Conservation (phyloP, 2,113 vertebrate species). For the Ramphastos sulfuratus region DNA sequence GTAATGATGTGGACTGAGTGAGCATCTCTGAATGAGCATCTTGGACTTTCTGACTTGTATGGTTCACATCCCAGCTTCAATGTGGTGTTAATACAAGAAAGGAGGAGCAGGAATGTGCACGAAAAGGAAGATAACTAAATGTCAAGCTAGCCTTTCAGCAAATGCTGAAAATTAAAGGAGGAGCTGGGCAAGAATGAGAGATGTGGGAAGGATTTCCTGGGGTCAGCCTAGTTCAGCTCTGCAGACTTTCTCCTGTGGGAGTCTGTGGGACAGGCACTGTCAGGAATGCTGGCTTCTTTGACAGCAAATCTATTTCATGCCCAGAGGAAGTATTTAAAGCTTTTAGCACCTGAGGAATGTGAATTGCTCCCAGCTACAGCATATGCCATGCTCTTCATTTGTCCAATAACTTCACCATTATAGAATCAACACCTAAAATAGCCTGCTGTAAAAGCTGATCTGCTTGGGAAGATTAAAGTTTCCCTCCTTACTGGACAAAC, state of each 20-base stretch:
- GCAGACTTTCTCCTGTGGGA: constrained; percentile 27
- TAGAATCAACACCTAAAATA: constrained; percentile 39
- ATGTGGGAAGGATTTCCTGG: constrained; percentile 45
- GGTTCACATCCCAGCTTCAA: constrained; percentile 22
- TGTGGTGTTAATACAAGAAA: constrained; percentile 13
- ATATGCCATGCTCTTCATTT: constrained; percentile 24
- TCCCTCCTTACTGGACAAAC: neutral
- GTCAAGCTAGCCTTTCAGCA: neutral
- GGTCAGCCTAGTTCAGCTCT: constrained; percentile 53
- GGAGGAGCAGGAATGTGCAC: neutral
- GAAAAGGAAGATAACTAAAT: neutral
- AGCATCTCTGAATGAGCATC: neutral
- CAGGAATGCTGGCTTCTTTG: constrained; percentile 45
- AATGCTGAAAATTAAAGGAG: constrained; percentile 13
- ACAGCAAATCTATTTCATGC: constrained; percentile 30
- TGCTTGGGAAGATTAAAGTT: neutral
- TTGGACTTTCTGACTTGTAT: neutral
- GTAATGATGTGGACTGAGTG: neutral
- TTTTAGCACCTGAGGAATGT: constrained; percentile 60
- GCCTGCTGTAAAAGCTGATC: constrained; percentile 22
- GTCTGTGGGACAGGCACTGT: constrained; percentile 38
- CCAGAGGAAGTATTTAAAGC: constrained; percentile 62
- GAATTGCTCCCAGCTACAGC: constrained; percentile 5
- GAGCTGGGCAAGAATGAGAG: constrained; percentile 1
- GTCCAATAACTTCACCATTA: constrained; percentile 47